Conservation (phyloP, 30 jellyfish, hydroid and myxozoan species). For the Turritopsis rubra region DNA sequence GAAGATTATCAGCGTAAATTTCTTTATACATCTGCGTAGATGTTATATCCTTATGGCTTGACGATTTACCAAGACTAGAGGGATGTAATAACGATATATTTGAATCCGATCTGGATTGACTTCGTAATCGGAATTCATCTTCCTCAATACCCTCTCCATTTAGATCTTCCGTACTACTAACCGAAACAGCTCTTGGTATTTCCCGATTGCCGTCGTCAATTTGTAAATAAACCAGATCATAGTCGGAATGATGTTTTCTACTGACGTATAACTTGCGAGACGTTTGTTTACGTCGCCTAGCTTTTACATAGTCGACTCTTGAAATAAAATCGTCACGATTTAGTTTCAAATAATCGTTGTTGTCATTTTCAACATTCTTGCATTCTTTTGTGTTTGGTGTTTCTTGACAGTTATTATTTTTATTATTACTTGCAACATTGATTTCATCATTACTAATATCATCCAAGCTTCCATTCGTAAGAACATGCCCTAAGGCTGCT, state of each 20-base stretch:
- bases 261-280: background rate
- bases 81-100: background rate
- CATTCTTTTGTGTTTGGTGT: background rate
- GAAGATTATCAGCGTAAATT: conserved; percentile 68
- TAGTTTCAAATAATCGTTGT: background rate
- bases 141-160: background rate
- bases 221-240: conserved; percentile 13
- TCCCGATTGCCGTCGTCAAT: conserved; percentile 12
- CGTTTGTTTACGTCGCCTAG: conserved; percentile 2
- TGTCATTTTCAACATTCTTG: background rate
- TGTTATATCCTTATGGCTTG: conserved; percentile 49
- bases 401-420: background rate
- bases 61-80: background rate
- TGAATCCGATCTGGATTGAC: conserved; percentile 15
- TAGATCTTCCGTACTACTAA: background rate
- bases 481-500: background rate
- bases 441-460: background rate
- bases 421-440: background rate
- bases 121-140: background rate
- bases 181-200: background rate
- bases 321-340: background rate
- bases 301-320: background rate
- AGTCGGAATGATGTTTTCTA: conserved; percentile 11
- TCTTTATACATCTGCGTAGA: conserved; percentile 63
- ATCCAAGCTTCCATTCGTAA: background rate